These are phyloP conservation scores for Belgica antarctica DNA, from an alignment of 2,888 invertebrate genomes.

Conservation along the genomic window DNA sequence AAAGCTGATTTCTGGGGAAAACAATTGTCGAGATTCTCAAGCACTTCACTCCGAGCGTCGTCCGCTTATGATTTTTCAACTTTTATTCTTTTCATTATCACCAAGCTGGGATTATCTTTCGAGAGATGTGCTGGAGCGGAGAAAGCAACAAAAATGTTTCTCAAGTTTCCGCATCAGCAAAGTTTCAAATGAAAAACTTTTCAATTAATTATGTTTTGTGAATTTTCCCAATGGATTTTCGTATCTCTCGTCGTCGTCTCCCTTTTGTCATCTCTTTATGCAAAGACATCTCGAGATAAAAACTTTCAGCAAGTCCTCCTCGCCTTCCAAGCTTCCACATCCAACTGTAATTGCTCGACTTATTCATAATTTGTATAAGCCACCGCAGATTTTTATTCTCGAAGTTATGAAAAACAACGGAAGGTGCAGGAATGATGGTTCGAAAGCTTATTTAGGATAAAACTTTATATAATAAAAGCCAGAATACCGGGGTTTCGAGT, in stretches of 20 bases:
- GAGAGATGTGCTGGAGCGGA: too few species aligned
- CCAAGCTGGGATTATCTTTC: conserved; percentile 38
- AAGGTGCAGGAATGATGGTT: too few species aligned
- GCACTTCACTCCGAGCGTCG: too few species aligned
- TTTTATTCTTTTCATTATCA: conserved; percentile 42
- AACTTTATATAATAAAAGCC: too few species aligned
- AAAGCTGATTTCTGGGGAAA: conserved; percentile 18
- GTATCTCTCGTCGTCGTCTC: too few species aligned
- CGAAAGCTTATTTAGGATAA: too few species aligned
- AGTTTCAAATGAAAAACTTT: conserved; percentile 18
- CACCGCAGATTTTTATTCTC: not conserved
- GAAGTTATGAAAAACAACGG: not conserved
- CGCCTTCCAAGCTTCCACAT: not conserved
- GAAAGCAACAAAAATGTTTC: too few species aligned
- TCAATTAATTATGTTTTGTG: conserved; percentile 28
- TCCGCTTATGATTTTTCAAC: conserved; percentile 39
- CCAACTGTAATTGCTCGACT: too few species aligned
- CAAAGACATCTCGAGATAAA: not conserved
- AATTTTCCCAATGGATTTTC: too few species aligned
- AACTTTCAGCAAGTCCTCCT: not conserved
- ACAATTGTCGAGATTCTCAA: conserved; percentile 37
- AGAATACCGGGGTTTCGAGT: too few species aligned
- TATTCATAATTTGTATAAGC: conserved; percentile 30
- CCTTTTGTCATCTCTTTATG: too few species aligned
- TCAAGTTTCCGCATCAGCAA: conserved; percentile 34